Percentiles rank a stretch among this genome's conserved stretches.
Conservation (phyloP, 2,113 vertebrate species). For the Nycticryphes semicollaris region DNA sequence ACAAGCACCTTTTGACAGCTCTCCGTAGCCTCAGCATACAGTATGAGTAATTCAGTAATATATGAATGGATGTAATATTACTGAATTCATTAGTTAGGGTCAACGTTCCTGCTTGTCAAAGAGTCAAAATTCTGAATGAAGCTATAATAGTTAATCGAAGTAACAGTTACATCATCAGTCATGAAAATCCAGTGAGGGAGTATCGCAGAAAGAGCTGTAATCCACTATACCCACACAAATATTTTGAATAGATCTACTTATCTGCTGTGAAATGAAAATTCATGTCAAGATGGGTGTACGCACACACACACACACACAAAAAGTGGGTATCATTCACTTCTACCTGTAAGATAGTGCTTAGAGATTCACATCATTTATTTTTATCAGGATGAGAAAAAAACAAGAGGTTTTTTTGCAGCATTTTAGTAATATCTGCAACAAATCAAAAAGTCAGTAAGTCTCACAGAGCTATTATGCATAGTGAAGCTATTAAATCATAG, state of each 20-base stretch:
- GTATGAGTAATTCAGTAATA: not conserved
- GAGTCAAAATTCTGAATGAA: not conserved
- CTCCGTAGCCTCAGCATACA: not conserved
- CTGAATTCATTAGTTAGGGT: not conserved
- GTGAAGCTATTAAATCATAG: not conserved
- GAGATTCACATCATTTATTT: not conserved
- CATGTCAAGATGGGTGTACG: not conserved
- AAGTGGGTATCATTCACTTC: not conserved
- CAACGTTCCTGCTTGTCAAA: not conserved
- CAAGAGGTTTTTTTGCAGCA: not conserved
- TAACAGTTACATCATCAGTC: not conserved
- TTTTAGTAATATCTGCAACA: not conserved
- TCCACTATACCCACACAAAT: not conserved
- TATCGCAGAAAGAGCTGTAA: not conserved
- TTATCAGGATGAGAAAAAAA: not conserved
- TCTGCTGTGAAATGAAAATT: not conserved
- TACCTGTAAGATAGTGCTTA: not conserved
- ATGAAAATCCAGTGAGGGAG: not conserved
- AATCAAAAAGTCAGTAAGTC: not conserved
- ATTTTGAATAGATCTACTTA: not conserved
- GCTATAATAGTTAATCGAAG: not conserved
- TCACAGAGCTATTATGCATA: not conserved
- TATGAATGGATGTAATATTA: not conserved
- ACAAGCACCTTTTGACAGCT: not conserved
- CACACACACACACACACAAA: not conserved